Evolutionary conservation across 2,888 invertebrate species (phyloP).

Genomic region (Cremastinae sp.): DNA sequence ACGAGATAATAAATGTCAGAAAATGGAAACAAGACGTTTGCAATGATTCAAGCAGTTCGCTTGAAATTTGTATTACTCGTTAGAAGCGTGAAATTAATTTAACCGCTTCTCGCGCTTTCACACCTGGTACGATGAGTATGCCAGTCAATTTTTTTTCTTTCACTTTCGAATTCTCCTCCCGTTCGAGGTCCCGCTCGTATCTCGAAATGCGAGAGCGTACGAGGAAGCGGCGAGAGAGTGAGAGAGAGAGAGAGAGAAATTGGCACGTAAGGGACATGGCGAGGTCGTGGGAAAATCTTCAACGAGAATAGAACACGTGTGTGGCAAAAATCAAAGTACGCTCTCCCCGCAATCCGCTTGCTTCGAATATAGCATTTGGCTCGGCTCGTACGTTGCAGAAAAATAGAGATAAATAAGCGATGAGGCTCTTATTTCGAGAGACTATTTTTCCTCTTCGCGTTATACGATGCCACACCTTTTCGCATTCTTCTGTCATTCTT

Average conservation of each 20-base stretch:
- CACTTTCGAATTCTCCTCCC: neutral
- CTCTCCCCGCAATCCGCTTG: neutral
- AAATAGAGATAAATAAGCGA: too few relatives aligned
- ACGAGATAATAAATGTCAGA: neutral
- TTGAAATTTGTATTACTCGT: too few relatives aligned
- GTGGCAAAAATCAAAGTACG: neutral
- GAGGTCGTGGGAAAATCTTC: slow-evolving; percentile 44
- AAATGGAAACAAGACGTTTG: neutral
- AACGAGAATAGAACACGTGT: slow-evolving; percentile 15
- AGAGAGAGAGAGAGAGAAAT: slow-evolving; percentile 24
- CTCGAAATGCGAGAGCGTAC: neutral
- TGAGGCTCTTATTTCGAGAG: too few relatives aligned
- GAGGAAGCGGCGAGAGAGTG: neutral
- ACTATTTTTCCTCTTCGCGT: too few relatives aligned
- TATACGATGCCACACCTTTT: too few relatives aligned
- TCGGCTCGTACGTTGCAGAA: neutral
- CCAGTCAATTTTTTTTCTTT: neutral
- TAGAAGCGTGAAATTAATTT: neutral
- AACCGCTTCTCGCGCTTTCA: slow-evolving; percentile 15
- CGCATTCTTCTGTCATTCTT: too few relatives aligned
- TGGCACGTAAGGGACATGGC: slow-evolving; percentile 24
- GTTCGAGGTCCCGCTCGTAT: slow-evolving; percentile 6
- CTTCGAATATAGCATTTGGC: slow-evolving; percentile 21
- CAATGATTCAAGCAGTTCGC: too few relatives aligned
- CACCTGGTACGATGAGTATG: slow-evolving; percentile 13